phyloP scores from a whole-genome alignment of 2,113 vertebrate genomes.

The Catharus fuscescens region DNA sequence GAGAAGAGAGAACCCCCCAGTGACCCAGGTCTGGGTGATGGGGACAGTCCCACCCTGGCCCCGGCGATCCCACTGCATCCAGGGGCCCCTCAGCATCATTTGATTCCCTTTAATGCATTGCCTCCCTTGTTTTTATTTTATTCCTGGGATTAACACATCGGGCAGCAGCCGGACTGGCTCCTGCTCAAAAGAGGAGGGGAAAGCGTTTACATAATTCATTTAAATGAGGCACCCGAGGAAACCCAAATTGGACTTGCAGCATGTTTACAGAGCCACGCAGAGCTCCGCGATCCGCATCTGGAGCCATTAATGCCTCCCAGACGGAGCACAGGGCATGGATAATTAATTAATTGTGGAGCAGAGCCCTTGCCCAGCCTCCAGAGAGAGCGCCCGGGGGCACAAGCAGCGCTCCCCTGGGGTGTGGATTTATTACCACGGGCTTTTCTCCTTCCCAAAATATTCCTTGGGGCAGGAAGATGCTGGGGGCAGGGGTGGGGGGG shows the following conservation, averaged over 20 bases:
- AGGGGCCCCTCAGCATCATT: neutral
- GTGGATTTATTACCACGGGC: fast-evolving
- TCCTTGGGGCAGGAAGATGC: neutral
- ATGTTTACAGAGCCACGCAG: conserved; percentile 34
- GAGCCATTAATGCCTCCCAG: conserved; percentile 53
- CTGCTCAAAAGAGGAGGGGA: conserved; percentile 52
- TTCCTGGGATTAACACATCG: conserved; percentile 26
- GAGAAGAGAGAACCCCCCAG: neutral
- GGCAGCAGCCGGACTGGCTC: conserved; percentile 46
- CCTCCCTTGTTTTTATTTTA: neutral
- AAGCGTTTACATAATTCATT: conserved; percentile 55
- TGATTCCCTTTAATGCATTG: neutral
- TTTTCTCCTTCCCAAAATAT: neutral
- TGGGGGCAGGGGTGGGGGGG: fast-evolving
- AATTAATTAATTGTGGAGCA: conserved; percentile 47
- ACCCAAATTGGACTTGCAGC: conserved; percentile 56
- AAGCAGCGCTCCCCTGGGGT: neutral
- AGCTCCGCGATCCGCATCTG: conserved; percentile 23
- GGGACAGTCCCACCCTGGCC: fast-evolving
- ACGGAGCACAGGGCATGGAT: conserved; percentile 26
- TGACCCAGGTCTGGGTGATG: neutral
- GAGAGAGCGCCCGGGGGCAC: neutral
- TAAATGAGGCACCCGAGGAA: conserved; percentile 54
- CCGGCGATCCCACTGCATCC: fast-evolving
- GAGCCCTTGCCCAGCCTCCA: neutral